Base-by-base conservation (phyloP, 2,888 invertebrate species). In the Abrostola tripartita region DNA sequence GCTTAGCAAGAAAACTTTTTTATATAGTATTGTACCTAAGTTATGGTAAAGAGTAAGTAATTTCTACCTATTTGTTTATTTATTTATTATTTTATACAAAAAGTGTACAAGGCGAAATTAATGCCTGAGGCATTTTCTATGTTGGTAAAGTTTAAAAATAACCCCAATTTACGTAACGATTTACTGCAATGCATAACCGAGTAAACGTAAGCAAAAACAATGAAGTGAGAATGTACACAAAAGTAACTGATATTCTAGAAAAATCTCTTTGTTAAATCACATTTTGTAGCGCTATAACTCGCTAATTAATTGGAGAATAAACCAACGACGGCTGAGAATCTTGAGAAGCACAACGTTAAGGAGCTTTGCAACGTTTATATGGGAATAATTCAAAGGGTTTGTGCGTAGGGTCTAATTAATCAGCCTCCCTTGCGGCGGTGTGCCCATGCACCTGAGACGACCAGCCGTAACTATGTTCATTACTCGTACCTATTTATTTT, bases 361-460 rank as follows among this genome's bases (percentile, higher is more conserved):
- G 75, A 87, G 88, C 86, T 90, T 88, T 84, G 83, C 84, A 79
- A 79, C 83, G 81, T 83, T 85, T 82, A 84, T 79, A 82, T 82
- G 77, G 74, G 84, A 91, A 90, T 91, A 87, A 90, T 90, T 90
- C 85, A 90, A 88, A 87, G 86, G 87, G 86, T 83, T 86, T 84
- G 84, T 75, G 80, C 79, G 85, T 77, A 76, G 82, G 81, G 85
- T 81, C 87, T 89, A 88, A 90, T 90, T 91, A 90, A 91, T 92
- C 87, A 90, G 87, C 81, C 85, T 85, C 64, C 85, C 85, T 74
- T 74, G 81, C 83, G 84, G 78, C 80, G 71, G 80, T 78, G 74
- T 42, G 61, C 47, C 53, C 44, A 57, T 69, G 85, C 90, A 90
- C 90, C 90, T 90, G 90, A 82, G 88, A 82, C 85, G 69, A 68